Percentiles rank a stretch among this genome's conserved stretches.
These are phyloP conservation scores for Drosophila repletoides DNA, from an alignment of 1,140 invertebrate species.

Conservation along the genomic window DNA sequence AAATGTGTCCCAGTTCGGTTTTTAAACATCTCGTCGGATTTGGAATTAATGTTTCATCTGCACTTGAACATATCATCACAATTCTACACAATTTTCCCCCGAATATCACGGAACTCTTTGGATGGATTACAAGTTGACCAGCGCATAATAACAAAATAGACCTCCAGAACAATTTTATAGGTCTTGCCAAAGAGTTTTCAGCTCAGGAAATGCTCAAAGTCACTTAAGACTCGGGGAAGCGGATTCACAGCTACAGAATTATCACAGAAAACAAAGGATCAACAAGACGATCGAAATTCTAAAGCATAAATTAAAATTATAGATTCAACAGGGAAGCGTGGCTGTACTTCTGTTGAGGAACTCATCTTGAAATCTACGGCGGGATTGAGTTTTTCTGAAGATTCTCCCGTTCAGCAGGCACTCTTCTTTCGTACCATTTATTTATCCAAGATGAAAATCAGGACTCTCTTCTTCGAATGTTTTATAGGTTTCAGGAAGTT, in stretches of 20 bases:
- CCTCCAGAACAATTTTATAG: constrained; percentile 2
- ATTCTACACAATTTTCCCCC: background rate
- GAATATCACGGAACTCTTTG: background rate
- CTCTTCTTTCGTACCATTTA: too few species aligned
- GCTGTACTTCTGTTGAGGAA: too few species aligned
- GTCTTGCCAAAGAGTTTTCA: background rate
- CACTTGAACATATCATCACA: constrained; percentile 6
- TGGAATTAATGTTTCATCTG: constrained; percentile 9
- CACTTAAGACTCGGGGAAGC: constrained; percentile 15
- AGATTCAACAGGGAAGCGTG: too few species aligned
- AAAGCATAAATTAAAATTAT: too few species aligned
- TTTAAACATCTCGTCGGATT: background rate
- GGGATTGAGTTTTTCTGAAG: background rate
- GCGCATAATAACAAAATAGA: background rate
- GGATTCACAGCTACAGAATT: background rate
- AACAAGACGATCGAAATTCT: background rate
- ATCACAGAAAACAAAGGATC: background rate
- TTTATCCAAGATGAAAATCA: background rate
- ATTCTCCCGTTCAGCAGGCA: background rate
- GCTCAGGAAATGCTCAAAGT: constrained; percentile 28
- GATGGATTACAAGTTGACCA: background rate
- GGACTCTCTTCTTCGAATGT: too few species aligned
- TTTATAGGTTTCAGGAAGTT: too few species aligned
- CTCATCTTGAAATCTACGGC: too few species aligned
- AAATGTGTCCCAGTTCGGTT: constrained; percentile 10